Evolutionary conservation across 2,888 invertebrate genomes (phyloP).

Genomic region (Didymodactylos carnosus): DNA sequence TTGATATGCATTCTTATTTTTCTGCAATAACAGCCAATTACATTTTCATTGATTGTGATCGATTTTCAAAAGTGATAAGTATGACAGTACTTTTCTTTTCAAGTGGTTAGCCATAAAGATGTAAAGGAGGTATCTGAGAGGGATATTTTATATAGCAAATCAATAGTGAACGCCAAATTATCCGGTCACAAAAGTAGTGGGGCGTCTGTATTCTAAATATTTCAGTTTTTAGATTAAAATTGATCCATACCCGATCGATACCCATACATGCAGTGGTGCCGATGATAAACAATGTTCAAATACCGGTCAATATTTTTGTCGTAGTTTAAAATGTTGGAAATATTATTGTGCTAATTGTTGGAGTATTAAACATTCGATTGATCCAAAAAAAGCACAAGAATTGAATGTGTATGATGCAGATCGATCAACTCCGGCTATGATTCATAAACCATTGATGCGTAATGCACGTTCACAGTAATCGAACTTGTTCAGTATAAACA

Average conservation of each 20-base stretch:
- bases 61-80: background rate
- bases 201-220: too few species aligned
- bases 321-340: conserved; percentile 65
- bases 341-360: conserved; percentile 74
- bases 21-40: background rate
- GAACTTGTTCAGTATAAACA: too few species aligned
- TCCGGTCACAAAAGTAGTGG: background rate
- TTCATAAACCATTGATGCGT: background rate
- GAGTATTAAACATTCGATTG: background rate
- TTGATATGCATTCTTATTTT: conserved; percentile 60
- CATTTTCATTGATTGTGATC: background rate
- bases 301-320: conserved; percentile 87
- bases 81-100: too few species aligned
- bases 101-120: too few species aligned
- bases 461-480: too few species aligned
- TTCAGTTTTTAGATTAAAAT: conserved; percentile 75
- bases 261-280: conserved; percentile 52
- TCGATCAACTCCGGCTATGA: background rate
- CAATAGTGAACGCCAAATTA: too few species aligned
- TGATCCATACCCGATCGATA: conserved; percentile 88
- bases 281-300: conserved; percentile 37
- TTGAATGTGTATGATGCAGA: too few species aligned
- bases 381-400: too few species aligned
- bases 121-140: too few species aligned
- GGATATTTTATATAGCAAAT: too few species aligned